Percentiles rank a stretch among this genome's conserved stretches.
Conservation (phyloP, 1,140 invertebrate genomes). For the Globodera ellingtonae region DNA sequence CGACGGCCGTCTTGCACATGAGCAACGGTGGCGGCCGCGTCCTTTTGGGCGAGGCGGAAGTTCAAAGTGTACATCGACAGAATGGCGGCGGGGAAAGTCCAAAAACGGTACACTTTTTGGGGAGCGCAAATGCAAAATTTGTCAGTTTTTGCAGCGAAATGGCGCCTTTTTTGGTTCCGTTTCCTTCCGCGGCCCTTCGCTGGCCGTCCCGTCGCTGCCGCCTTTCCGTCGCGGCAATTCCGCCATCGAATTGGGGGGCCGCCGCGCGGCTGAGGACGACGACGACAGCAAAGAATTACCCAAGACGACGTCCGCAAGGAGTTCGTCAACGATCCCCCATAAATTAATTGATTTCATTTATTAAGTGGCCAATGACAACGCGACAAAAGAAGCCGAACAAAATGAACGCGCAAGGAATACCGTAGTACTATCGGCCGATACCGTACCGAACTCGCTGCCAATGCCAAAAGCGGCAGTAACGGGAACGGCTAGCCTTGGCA, state of each 20-base stretch:
- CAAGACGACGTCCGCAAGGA: not conserved
- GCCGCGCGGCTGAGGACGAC: not conserved
- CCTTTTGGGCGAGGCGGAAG: too few species aligned
- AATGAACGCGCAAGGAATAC: not conserved
- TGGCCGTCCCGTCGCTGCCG: not conserved
- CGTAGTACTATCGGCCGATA: not conserved
- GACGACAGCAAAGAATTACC: not conserved
- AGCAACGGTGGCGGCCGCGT: too few species aligned
- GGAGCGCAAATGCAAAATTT: not conserved
- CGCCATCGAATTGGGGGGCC: slow-evolving; percentile 7
- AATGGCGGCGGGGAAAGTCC: not conserved
- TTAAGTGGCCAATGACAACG: not conserved
- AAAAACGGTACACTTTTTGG: not conserved
- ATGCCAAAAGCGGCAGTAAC: not conserved
- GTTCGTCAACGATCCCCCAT: not conserved
- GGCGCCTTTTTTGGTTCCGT: not conserved
- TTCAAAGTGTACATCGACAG: not conserved
- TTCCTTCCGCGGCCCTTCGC: not conserved
- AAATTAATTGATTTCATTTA: not conserved
- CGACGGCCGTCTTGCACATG: not conserved
- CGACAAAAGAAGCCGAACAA: not conserved
- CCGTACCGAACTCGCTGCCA: not conserved
- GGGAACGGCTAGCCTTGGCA: not conserved
- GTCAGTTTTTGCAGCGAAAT: not conserved
- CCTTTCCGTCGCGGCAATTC: slow-evolving; percentile 11